Evolutionary conservation across 2,888 invertebrate genomes (phyloP).

Genomic region (Tetranychus piercei): DNA sequence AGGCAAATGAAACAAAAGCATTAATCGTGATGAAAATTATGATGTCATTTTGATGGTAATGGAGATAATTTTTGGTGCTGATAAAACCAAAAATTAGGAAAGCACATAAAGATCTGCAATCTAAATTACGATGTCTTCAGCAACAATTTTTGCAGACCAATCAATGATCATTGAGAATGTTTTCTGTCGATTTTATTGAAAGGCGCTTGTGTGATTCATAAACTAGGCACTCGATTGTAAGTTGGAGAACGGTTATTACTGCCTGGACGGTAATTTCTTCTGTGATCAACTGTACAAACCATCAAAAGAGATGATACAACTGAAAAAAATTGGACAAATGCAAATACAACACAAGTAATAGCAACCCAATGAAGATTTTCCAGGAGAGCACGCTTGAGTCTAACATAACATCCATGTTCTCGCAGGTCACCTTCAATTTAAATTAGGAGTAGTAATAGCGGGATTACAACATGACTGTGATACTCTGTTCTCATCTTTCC

Average conservation of each 20-base stretch:
- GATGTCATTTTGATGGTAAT: background rate
- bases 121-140: background rate
- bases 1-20: background rate
- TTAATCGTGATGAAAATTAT: background rate
- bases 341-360: constrained; percentile 52
- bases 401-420: constrained; percentile 50
- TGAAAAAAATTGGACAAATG: constrained; percentile 52
- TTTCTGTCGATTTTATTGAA: background rate
- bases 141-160: background rate
- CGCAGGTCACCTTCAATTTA: constrained; percentile 41
- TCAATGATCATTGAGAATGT: background rate
- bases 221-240: constrained; percentile 22
- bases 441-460: constrained; percentile 29
- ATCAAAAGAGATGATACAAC: constrained; percentile 54
- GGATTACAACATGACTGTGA: constrained; percentile 53
- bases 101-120: too few species aligned
- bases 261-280: constrained; percentile 11
- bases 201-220: background rate
- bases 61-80: too few species aligned
- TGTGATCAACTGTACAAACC: constrained; percentile 42
- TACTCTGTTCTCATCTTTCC: constrained; percentile 47
- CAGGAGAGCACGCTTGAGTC: constrained; percentile 55
- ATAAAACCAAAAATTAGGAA: too few species aligned
- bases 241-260: constrained; percentile 16
- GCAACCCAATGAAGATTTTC: constrained; percentile 60